Percentiles rank a stretch among this genome's conserved stretches.
These are phyloP conservation scores for Nycticorax nycticorax DNA, from an alignment of 2,113 vertebrate genomes.

Conservation along the genomic window DNA sequence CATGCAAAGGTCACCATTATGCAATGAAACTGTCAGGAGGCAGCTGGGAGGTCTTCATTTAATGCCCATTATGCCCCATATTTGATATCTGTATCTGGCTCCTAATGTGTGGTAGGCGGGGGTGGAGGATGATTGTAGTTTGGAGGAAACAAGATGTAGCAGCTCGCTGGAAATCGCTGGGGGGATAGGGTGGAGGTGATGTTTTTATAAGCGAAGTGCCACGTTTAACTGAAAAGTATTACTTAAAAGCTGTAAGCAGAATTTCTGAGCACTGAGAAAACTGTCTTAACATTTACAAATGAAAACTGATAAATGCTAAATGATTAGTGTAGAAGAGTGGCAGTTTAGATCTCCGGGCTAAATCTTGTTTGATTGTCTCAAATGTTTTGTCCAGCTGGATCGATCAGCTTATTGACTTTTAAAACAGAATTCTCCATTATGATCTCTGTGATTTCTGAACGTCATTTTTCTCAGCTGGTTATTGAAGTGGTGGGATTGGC, in stretches of 20 bases:
- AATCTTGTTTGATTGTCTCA: background rate
- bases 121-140: background rate
- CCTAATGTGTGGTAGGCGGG: background rate
- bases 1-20: background rate
- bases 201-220: background rate
- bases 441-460: background rate
- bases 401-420: background rate
- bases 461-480: background rate
- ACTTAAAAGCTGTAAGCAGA: background rate
- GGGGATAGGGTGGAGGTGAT: background rate
- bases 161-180: background rate
- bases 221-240: background rate
- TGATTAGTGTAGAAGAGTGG: background rate
- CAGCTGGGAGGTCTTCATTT: constrained; percentile 59
- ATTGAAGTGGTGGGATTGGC: background rate
- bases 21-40: constrained; percentile 46
- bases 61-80: constrained; percentile 29
- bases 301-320: background rate
- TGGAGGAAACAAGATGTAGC: constrained; percentile 10
- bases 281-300: background rate
- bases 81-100: constrained; percentile 26
- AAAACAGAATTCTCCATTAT: background rate
- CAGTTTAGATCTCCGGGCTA: background rate
- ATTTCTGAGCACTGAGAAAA: background rate
- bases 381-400: background rate